A percentile compares a stretch with the other conserved stretches of the same genome.
These are phyloP conservation scores for Spatula clypeata DNA, from an alignment of 2,797 vertebrate species.

Conservation along the genomic window DNA sequence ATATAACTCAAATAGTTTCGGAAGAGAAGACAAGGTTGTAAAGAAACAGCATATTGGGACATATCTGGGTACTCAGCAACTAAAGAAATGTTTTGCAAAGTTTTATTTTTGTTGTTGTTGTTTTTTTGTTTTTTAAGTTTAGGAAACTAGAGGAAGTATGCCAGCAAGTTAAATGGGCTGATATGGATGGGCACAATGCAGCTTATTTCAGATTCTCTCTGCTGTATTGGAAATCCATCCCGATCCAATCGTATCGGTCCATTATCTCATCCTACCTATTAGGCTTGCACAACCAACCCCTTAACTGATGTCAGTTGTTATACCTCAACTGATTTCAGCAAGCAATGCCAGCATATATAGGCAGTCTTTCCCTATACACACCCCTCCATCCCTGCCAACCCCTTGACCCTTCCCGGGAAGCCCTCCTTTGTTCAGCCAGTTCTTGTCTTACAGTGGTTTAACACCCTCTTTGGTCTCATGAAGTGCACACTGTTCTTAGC, in stretches of 20 bases:
- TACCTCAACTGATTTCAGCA: neutral
- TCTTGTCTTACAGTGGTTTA: neutral
- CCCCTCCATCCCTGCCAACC: neutral
- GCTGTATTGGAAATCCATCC: neutral
- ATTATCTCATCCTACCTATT: neutral
- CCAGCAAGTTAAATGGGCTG: neutral
- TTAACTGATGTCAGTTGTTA: neutral
- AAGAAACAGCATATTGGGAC: neutral
- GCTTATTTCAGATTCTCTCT: neutral
- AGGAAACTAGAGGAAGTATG: neutral
- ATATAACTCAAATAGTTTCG: neutral
- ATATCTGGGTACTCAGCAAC: neutral
- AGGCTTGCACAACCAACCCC: neutral
- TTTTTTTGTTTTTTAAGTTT: too few relatives aligned
- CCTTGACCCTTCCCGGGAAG: neutral
- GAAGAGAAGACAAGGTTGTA: neutral
- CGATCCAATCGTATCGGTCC: neutral
- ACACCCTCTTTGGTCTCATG: neutral
- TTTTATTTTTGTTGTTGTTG: neutral
- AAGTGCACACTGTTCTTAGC: neutral
- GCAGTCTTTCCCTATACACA: neutral
- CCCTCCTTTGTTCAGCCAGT: neutral
- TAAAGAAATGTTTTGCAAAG: neutral
- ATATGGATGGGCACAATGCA: neutral
- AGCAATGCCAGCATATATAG: neutral